Conservation (phyloP, 1,140 invertebrate genomes). For the Calosoma granatense region DNA sequence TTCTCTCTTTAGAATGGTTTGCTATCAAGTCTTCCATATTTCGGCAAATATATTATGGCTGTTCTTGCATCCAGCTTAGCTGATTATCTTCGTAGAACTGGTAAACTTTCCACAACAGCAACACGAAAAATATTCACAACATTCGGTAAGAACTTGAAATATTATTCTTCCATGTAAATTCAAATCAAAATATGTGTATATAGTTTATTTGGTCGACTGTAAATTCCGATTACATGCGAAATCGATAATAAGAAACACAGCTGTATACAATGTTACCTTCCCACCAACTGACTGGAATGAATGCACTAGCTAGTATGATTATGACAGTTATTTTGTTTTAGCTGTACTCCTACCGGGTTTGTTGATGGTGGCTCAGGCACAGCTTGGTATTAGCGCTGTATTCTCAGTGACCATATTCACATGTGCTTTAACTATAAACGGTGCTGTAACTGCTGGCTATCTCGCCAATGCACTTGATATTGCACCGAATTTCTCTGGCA, state of each 20-base stretch:
- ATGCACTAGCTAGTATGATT: no score
- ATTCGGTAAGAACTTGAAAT: constrained; percentile 36
- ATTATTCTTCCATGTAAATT: no score
- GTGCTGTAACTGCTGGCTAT: constrained; percentile 77
- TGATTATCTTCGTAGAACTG: constrained; percentile 51
- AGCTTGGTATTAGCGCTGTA: constrained; percentile 53
- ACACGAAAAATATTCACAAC: constrained; percentile 58
- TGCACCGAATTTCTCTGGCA: constrained; percentile 81
- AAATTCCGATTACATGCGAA: no score
- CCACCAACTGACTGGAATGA: no score
- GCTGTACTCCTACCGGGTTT: constrained; percentile 49
- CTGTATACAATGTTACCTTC: no score
- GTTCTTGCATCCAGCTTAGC: constrained; percentile 55
- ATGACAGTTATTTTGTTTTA: constrained; percentile 24
- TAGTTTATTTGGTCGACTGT: no score
- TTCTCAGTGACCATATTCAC: constrained; percentile 68
- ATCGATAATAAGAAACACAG: no score
- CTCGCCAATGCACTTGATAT: constrained; percentile 83
- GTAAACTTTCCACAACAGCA: constrained; percentile 54
- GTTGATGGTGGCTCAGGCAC: constrained; percentile 59
- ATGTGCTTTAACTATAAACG: constrained; percentile 66
- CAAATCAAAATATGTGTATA: background rate
- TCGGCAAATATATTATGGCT: constrained; percentile 71
- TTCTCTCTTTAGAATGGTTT: constrained; percentile 10
- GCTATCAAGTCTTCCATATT: background rate